These are phyloP conservation scores for Solea senegalensis DNA, from an alignment of 2,113 vertebrate genomes.

Conservation along the genomic window DNA sequence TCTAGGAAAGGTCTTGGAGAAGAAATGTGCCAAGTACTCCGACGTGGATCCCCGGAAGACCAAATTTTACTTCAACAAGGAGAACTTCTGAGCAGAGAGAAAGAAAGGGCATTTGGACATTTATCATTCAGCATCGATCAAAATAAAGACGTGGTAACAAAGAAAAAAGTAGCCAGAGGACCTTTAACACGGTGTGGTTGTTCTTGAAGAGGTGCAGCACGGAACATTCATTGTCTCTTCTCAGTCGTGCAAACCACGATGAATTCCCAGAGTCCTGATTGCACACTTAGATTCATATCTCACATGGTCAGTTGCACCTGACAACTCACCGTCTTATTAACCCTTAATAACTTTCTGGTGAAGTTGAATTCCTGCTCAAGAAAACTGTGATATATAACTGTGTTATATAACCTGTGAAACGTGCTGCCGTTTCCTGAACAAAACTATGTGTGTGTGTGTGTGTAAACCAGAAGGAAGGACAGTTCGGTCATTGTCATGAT, in stretches of 20 bases:
- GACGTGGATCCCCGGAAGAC: conserved; percentile 91
- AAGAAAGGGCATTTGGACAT: too few species aligned
- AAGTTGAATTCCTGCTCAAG: background rate
- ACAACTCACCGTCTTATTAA: background rate
- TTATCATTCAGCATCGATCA: too few species aligned
- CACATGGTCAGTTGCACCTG: too few species aligned
- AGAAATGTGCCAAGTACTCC: conserved; percentile 86
- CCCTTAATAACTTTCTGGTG: background rate
- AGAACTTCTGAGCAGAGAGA: conserved; percentile 86
- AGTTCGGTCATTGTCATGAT: background rate
- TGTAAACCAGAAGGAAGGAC: background rate
- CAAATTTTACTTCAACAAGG: conserved; percentile 95
- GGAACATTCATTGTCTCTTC: background rate
- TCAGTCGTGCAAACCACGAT: background rate
- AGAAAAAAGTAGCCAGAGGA: background rate
- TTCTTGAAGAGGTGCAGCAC: background rate
- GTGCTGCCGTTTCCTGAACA: conserved; percentile 10
- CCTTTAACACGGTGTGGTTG: conserved; percentile 4
- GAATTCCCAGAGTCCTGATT: background rate
- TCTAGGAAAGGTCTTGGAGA: conserved; percentile 83
- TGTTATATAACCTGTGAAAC: fast-evolving
- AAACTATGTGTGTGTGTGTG: background rate
- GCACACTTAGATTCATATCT: background rate
- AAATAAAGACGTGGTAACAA: background rate
- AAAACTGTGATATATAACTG: too few species aligned